These are phyloP conservation scores for Holacanthus passer DNA, from an alignment of 2,113 vertebrate genomes.

Conservation along the genomic window DNA sequence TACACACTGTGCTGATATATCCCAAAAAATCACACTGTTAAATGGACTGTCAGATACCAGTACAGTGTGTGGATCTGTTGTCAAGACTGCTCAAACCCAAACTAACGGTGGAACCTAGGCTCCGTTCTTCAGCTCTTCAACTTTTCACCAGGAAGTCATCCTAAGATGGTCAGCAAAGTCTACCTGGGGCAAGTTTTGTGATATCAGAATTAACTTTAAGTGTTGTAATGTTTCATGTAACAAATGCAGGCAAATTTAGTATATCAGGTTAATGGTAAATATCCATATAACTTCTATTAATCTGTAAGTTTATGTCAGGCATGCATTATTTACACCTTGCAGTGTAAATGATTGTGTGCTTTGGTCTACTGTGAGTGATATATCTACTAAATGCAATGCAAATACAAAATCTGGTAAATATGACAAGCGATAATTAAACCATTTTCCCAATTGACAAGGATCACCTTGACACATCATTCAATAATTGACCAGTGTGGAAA, in stretches of 20 bases:
- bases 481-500: not conserved
- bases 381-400: not conserved
- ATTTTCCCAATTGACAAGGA: not conserved
- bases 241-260: not conserved
- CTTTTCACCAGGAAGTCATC: not conserved
- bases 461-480: not conserved
- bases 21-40: not conserved
- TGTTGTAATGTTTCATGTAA: not conserved
- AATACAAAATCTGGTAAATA: slow-evolving; percentile 1
- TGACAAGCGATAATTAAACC: not conserved
- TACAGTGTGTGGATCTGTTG: not conserved
- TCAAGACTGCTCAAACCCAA: not conserved
- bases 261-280: not conserved
- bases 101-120: not conserved
- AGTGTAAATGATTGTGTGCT: not conserved
- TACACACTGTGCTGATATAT: not conserved
- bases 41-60: not conserved
- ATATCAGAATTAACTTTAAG: not conserved
- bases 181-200: not conserved
- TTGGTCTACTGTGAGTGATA: too few relatives aligned
- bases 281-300: not conserved
- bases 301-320: not conserved
- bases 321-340: not conserved
- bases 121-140: not conserved
- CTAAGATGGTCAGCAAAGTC: not conserved